Evolutionary conservation across 2,888 invertebrate genomes (phyloP).

Genomic region (Theristus sp.): DNA sequence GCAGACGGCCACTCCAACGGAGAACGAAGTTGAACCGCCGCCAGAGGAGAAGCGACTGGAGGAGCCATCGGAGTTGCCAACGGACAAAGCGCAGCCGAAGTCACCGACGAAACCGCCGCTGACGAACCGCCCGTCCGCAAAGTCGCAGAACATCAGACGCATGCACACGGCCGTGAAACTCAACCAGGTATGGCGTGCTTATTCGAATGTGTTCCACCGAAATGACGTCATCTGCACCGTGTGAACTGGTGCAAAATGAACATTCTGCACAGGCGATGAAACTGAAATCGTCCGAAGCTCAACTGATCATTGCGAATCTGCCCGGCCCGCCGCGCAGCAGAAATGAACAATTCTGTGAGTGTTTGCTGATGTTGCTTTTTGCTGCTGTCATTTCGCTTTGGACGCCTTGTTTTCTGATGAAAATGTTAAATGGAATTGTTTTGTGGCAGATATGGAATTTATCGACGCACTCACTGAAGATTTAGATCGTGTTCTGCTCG

Average conservation of each 20-base stretch:
- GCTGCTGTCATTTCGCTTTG: too few species aligned
- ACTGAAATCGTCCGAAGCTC: conserved; percentile 84
- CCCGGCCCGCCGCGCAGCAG: conserved; percentile 68
- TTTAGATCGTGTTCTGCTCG: conserved; percentile 85
- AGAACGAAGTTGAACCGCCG: too few species aligned
- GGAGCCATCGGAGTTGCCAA: too few species aligned
- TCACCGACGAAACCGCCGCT: background rate
- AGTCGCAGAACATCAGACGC: background rate
- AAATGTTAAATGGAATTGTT: too few species aligned
- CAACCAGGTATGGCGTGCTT: background rate
- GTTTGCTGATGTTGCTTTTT: too few species aligned
- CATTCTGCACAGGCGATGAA: conserved; percentile 59
- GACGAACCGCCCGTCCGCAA: conserved; percentile 1
- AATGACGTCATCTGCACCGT: too few species aligned
- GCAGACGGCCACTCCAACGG: too few species aligned
- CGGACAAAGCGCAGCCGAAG: background rate
- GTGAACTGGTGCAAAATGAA: too few species aligned
- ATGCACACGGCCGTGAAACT: conserved; percentile 30
- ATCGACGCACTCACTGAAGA: conserved; percentile 93
- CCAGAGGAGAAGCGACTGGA: too few species aligned
- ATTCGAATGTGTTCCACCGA: too few species aligned
- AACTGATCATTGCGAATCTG: conserved; percentile 90
- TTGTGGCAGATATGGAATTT: conserved; percentile 66
- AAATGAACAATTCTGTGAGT: conserved; percentile 25
- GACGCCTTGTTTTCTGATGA: too few species aligned